A percentile compares a stretch with the other conserved stretches of the same genome.
These are phyloP conservation scores for Chelonus formosanus DNA, from an alignment of 2,888 invertebrate genomes.

Conservation along the genomic window DNA sequence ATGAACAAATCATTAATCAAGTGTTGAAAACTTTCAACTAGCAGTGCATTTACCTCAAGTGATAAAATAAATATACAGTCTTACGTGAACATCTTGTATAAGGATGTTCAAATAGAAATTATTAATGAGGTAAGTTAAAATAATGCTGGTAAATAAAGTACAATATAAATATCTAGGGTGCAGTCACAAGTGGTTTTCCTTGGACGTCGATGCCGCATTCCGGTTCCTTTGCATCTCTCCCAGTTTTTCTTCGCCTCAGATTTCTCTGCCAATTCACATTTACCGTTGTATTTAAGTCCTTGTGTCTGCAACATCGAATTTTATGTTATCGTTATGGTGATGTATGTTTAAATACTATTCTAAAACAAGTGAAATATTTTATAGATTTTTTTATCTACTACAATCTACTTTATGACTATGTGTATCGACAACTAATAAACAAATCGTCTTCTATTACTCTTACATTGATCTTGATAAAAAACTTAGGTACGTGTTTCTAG, in stretches of 20 bases:
- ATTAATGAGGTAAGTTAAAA: conserved; percentile 27
- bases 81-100: conserved; percentile 32
- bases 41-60: conserved; percentile 5
- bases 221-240: conserved; percentile 52
- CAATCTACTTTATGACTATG: too few relatives aligned
- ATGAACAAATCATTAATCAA: background rate
- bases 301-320: too few relatives aligned
- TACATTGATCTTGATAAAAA: too few relatives aligned
- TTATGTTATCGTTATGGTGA: too few relatives aligned
- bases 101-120: conserved; percentile 20
- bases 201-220: conserved; percentile 59
- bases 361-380: too few relatives aligned
- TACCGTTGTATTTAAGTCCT: conserved; percentile 13
- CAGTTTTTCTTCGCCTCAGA: conserved; percentile 14
- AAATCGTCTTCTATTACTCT: too few relatives aligned
- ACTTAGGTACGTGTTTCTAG: too few relatives aligned
- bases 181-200: conserved; percentile 59
- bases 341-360: too few relatives aligned
- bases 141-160: background rate
- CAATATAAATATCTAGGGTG: conserved; percentile 49
- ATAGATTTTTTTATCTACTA: too few relatives aligned
- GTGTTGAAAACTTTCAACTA: too few relatives aligned
- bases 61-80: conserved; percentile 33
- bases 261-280: conserved; percentile 13
- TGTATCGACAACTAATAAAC: too few relatives aligned